Conservation (phyloP, 2,113 vertebrate species). For the Proterorhinus semilunaris region DNA sequence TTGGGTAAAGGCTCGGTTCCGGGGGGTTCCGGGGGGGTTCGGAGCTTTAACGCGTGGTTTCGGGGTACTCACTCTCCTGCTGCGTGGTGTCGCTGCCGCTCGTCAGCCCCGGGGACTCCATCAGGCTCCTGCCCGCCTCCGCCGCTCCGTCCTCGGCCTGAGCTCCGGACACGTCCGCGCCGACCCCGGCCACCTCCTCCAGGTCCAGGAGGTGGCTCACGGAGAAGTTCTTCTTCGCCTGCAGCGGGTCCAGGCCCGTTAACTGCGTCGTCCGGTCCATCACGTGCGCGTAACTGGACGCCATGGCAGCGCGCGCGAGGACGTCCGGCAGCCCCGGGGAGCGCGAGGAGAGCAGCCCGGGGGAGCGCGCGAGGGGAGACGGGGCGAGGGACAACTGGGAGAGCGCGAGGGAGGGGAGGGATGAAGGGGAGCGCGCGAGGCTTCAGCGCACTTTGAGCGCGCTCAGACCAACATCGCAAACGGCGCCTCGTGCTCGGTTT, state of each 20-base stretch:
- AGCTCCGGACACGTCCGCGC: slow-evolving; percentile 88
- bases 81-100: slow-evolving; percentile 97
- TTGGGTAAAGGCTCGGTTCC: no score
- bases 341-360: slow-evolving; percentile 21
- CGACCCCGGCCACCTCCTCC: slow-evolving; percentile 80
- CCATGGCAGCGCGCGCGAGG: slow-evolving; percentile 80
- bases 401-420: no score
- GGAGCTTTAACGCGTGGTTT: no score
- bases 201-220: slow-evolving; percentile 98
- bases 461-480: no score
- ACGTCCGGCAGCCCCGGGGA: not conserved
- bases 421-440: not conserved
- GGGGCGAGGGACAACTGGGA: not conserved
- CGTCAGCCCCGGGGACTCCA: slow-evolving; percentile 95
- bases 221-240: slow-evolving; percentile 98
- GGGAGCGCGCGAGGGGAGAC: slow-evolving; percentile 34
- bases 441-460: no score
- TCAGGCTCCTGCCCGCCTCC: slow-evolving; percentile 88
- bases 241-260: slow-evolving; percentile 89
- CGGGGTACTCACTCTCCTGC: slow-evolving; percentile 93
- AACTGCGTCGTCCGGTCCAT: slow-evolving; percentile 91
- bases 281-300: slow-evolving; percentile 93
- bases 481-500: no score
- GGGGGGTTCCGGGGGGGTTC: no score
- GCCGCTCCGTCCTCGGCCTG: slow-evolving; percentile 89